Evolutionary conservation across 2,888 invertebrate genomes (phyloP), one percentile per base, ranked within the genome.

Genomic region (Plutella xylostella): DNA sequence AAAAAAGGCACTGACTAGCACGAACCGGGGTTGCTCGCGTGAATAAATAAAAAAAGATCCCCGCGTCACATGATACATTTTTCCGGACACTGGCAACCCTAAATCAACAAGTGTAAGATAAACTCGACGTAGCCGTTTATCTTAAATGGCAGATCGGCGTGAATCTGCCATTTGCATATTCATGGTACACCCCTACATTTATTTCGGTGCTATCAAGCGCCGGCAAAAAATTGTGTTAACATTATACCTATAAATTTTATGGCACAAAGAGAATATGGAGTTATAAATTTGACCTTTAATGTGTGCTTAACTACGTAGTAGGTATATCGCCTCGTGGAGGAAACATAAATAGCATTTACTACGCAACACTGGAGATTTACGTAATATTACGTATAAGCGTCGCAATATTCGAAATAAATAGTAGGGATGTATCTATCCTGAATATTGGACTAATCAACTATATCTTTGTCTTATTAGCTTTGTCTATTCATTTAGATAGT

Each of bases 81-180:
- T 28, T 28, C n/a, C 28, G 28, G 9, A 9, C 28, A 28, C 22
- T n/a, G 7, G 28, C 28, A n/a, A n/a, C 28, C 43, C 42, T 43
- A 49, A 47, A 59, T 61, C 61, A 65, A 66, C 66, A 66, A 61
- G 64, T 65, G 52, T 17, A 42, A 48, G 46, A 54, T 44, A 47
- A 54, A 54, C 54, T 51, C 47, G 54, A 56, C 53, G 48, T 48
- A 59, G 57, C 49, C 51, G 52, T 64, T 62, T 63, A 63, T 58
- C 62, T 58, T 57, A 51, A 55, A 55, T 54, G 55, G 61, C 57
- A 64, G 64, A 70, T 68, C 61, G 58, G 52, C 59, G 64, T 60
- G 58, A 65, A 64, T 65, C 61, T 61, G 55, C 55, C 61, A 68
- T 73, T 68, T 72, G 70, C 73, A 74, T 72, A 72, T 73, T 72